These are phyloP conservation scores for Nematolebias whitei DNA, from an alignment of 2,113 vertebrate genomes.

Conservation along the genomic window DNA sequence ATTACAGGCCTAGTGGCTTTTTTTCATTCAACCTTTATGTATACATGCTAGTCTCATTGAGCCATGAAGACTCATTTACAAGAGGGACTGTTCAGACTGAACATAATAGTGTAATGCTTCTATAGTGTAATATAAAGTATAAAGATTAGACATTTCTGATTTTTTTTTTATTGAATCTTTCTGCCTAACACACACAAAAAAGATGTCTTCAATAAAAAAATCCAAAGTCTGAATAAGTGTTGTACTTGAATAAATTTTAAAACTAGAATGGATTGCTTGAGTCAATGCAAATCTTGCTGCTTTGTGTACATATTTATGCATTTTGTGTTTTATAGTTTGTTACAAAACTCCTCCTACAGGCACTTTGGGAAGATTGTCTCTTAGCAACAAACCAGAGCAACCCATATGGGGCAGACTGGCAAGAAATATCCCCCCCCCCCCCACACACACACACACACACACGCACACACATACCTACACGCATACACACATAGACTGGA, in stretches of 20 bases:
- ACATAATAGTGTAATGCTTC: too few species aligned
- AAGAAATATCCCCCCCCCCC: constrained; percentile 4
- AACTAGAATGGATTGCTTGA: too few species aligned
- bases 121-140: too few species aligned
- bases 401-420: constrained; percentile 35
- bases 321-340: constrained; percentile 13
- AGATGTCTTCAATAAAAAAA: background rate
- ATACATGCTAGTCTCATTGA: too few species aligned
- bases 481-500: constrained; percentile 4
- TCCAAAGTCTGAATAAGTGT: background rate
- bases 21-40: too few species aligned
- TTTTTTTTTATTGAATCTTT: too few species aligned
- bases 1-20: too few species aligned
- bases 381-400: constrained; percentile 62
- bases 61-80: too few species aligned
- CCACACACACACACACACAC: constrained; percentile 7
- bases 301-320: constrained; percentile 11
- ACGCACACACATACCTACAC: background rate
- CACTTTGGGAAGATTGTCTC: constrained; percentile 52
- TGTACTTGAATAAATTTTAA: too few species aligned
- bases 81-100: too few species aligned
- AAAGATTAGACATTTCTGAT: too few species aligned
- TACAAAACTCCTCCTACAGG: constrained; percentile 24
- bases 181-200: too few species aligned
- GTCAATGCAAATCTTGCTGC: background rate